Evolutionary conservation across 2,888 invertebrate species (phyloP), one percentile per base, ranked within the genome.

Genomic region (Pandemis cinnamomeana): DNA sequence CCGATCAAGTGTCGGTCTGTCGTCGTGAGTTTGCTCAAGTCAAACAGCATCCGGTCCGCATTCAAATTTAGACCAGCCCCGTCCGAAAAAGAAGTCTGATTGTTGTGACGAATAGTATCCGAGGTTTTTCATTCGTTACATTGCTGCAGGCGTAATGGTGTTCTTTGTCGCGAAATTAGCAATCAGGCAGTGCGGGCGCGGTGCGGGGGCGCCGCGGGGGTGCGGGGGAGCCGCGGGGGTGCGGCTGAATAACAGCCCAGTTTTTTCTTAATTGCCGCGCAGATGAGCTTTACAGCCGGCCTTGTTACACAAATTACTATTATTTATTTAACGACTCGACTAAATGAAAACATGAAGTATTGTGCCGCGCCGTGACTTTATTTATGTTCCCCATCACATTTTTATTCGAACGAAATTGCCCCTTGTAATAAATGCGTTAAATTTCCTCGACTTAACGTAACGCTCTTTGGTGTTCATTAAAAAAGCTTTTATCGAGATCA

Each of bases 91-190:
- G 6, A 53, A 62, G 46, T 10, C 61, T 66, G 69, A 66, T 71
- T 70, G 67, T 72, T 62, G 66, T 66, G 70, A 71, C 70, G 66
- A 71, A 72, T 76, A 76, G 77, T 78, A 77, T 66, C 61, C 71
- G 53, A 76, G 85, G 84, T 86, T 85, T 90, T 89, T 89, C 87
- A 88, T 90, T 88, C 83, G 86, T 86, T 81, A 78, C 77, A 75
- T 79, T 80, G 78, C 85, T 78, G 85, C 76, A 82, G 85, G 82
- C 81, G 83, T 89, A 91, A 90, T 90, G 83, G 86, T 85, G 86
- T 87, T 86, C 89, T 91, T 91, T 92, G 91, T 91, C 91, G 89
- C 84, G 83, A 84, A 92, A 92, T 93, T 91, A 91, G 91, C 90
- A 91, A 93, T 92, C 91, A 91, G 88, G 85, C 82, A 82, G 77